phyloP scores from a whole-genome alignment of 2,113 vertebrate genomes.

The Cygnus atratus region DNA sequence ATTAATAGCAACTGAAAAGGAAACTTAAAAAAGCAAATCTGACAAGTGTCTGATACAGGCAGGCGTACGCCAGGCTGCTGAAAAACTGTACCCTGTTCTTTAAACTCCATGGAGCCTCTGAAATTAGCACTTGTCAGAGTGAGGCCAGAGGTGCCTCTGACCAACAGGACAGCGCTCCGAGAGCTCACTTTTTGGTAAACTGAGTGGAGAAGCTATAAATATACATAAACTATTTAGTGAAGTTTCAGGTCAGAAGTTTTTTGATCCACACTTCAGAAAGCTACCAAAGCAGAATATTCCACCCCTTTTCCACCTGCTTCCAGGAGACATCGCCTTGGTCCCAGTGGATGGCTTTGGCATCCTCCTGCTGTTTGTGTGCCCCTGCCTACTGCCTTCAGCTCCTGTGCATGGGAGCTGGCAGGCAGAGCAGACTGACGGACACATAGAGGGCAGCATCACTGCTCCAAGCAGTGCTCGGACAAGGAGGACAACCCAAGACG shows the following conservation, averaged over 20 bases:
- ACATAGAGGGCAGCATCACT: not conserved
- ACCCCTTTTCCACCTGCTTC: not conserved
- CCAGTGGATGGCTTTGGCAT: not conserved
- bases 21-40: not conserved
- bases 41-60: not conserved
- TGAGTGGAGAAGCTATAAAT: not conserved
- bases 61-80: fast-evolving
- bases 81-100: not conserved
- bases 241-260: not conserved
- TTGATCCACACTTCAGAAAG: not conserved
- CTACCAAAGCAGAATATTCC: not conserved
- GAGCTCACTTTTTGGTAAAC: not conserved
- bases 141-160: not conserved
- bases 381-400: not conserved
- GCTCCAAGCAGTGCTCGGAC: fast-evolving
- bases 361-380: not conserved
- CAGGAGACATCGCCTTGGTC: not conserved
- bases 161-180: not conserved
- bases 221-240: not conserved
- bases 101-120: not conserved
- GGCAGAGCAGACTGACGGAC: fast-evolving
- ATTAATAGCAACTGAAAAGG: not conserved
- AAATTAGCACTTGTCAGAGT: not conserved
- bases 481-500: not conserved
- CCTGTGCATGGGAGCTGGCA: fast-evolving